A percentile compares a stretch with the other conserved stretches of the same genome.
Conservation (phyloP, 2,797 vertebrate species). For the Avahi laniger region DNA sequence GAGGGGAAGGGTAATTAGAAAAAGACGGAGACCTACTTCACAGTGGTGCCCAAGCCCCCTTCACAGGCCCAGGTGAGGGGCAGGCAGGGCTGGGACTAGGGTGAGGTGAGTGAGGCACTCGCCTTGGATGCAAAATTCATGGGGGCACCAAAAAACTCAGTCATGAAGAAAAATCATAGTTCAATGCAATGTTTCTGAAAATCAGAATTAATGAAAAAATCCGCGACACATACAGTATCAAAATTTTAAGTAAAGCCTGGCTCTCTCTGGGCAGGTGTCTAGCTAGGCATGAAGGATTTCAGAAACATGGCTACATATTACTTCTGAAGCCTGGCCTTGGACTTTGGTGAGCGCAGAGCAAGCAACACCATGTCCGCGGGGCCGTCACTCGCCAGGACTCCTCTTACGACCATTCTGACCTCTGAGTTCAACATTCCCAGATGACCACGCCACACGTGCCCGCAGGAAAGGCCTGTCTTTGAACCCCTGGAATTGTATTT, state of each 20-base stretch:
- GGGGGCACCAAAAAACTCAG: not conserved
- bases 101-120: not conserved
- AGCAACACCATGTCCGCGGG: fast-evolving
- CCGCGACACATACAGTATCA: not conserved
- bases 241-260: not conserved
- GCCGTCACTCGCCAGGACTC: too few species aligned
- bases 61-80: not conserved
- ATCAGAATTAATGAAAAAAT: not conserved
- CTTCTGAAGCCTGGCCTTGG: not conserved
- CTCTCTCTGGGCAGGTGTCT: not conserved
- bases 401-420: not conserved
- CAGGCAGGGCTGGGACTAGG: not conserved
- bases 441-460: not conserved
- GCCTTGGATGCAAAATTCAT: not conserved
- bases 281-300: not conserved
- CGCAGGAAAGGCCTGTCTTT: not conserved
- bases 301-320: not conserved
- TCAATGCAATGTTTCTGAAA: not conserved
- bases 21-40: not conserved
- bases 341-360: not conserved
- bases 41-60: not conserved
- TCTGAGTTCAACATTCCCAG: not conserved
- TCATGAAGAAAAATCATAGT: not conserved
- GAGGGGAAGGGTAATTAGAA: not conserved
- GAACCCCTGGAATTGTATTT: not conserved